phyloP scores from a whole-genome alignment of 2,888 invertebrate genomes.

The Notodonta ziczac region DNA sequence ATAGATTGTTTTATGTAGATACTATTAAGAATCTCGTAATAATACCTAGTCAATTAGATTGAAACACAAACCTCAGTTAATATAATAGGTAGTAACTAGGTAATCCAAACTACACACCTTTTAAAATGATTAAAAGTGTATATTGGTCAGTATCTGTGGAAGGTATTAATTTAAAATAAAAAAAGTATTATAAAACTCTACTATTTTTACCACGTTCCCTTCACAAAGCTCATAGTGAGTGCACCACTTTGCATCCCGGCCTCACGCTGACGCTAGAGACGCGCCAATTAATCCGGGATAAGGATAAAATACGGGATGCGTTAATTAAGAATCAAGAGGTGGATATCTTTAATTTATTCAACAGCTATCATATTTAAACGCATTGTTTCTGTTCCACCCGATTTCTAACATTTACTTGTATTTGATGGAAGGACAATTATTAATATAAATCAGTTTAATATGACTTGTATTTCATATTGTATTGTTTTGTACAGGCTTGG shows the following conservation, averaged over 20 bases:
- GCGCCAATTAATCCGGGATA: conserved; percentile 16
- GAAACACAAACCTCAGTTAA: no score
- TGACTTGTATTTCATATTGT: no score
- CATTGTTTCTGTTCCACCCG: not conserved
- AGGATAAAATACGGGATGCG: not conserved
- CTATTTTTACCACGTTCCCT: conserved; percentile 29
- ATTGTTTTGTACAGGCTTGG: no score
- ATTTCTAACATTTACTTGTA: not conserved
- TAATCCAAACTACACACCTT: no score
- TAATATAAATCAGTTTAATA: no score
- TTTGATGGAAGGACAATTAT: no score
- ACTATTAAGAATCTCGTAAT: no score
- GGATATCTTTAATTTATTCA: not conserved
- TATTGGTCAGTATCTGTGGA: no score
- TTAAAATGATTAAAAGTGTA: no score
- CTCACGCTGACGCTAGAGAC: conserved; percentile 29
- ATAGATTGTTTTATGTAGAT: no score
- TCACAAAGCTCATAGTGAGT: conserved; percentile 37
- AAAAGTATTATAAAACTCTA: conserved; percentile 28
- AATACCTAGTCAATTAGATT: no score
- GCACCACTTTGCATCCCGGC: conserved; percentile 39
- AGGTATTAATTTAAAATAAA: not conserved
- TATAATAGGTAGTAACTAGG: no score
- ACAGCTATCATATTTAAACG: not conserved
- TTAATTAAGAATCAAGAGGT: not conserved